A percentile compares a stretch with the other conserved stretches of the same genome.
Conservation (phyloP, 2,797 vertebrate species). For the Micromesistius poutassou region DNA sequence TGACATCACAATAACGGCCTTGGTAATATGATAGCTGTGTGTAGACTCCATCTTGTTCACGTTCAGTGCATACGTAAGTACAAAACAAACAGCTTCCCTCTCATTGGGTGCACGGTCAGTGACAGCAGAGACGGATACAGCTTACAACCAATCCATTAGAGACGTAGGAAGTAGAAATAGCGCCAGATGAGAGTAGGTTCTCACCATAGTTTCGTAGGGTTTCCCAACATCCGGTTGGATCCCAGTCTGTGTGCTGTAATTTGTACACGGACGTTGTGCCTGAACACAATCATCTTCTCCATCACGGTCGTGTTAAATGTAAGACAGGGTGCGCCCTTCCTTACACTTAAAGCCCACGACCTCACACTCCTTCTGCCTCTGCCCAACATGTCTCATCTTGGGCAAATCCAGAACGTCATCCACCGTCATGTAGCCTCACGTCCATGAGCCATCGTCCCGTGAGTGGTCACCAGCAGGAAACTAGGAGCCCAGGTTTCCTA, state of each 20-base stretch:
- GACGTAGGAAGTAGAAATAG: background rate
- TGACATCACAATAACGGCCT: slow-evolving; percentile 83
- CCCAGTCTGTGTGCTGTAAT: background rate
- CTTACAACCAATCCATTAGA: background rate
- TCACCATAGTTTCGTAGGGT: slow-evolving; percentile 10
- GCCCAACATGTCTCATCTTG: slow-evolving; percentile 74
- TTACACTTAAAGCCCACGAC: slow-evolving; percentile 76
- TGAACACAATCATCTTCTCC: background rate
- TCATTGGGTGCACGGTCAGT: slow-evolving; percentile 70
- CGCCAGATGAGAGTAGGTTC: background rate
- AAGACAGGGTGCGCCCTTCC: slow-evolving; percentile 75
- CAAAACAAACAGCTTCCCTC: slow-evolving; percentile 60
- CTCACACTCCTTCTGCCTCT: slow-evolving; percentile 72
- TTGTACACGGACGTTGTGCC: background rate
- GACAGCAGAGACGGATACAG: slow-evolving; percentile 31
- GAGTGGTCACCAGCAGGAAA: background rate
- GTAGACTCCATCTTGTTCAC: slow-evolving; percentile 58
- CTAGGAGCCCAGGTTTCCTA: background rate
- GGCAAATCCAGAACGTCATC: slow-evolving; percentile 75
- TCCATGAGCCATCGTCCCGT: slow-evolving; percentile 34
- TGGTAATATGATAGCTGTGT: slow-evolving; percentile 67
- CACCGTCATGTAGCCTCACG: slow-evolving; percentile 56
- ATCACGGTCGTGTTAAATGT: slow-evolving; percentile 75
- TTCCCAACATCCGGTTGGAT: background rate
- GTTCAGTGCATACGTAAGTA: slow-evolving; percentile 78